These are phyloP conservation scores for Acrocyrtus sp. DNA, from an alignment of 2,888 invertebrate genomes.

Conservation along the genomic window DNA sequence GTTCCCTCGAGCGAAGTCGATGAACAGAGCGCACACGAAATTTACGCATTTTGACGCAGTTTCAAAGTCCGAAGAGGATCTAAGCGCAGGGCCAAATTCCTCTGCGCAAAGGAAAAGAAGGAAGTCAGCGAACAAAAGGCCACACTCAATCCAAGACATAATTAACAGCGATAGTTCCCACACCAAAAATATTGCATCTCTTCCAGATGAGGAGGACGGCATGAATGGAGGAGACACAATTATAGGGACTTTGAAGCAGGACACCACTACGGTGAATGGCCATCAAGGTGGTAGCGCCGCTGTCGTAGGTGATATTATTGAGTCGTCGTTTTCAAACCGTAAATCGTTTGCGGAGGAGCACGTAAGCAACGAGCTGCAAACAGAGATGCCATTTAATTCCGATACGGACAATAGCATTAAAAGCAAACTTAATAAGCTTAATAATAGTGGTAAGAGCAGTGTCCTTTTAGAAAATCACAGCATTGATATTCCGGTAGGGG, in stretches of 20 bases:
- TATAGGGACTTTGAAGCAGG: too few relatives aligned
- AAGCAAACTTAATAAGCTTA: background rate
- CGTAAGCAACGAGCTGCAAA: constrained; percentile 27
- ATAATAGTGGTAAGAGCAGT: background rate
- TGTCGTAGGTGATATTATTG: background rate
- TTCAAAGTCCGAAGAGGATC: constrained; percentile 11
- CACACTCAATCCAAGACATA: constrained; percentile 43
- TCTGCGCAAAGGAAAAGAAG: constrained; percentile 10
- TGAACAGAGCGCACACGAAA: constrained; percentile 28
- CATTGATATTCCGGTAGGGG: constrained; percentile 23
- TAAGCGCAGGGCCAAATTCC: background rate
- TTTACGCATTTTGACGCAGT: constrained; percentile 40
- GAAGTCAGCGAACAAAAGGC: constrained; percentile 30
- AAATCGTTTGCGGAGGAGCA: constrained; percentile 13
- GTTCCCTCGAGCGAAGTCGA: constrained; percentile 14
- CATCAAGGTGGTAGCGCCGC: background rate
- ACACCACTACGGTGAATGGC: background rate
- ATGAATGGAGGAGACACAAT: too few relatives aligned
- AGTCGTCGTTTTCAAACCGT: too few relatives aligned
- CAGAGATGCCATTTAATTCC: constrained; percentile 27
- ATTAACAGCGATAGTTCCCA: constrained; percentile 38
- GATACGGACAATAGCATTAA: constrained; percentile 2
- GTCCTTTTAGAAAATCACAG: too few relatives aligned
- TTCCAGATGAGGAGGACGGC: constrained; percentile 4
- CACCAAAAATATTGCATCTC: constrained; percentile 19